These are phyloP conservation scores for Cydia fagiglandana DNA, from an alignment of 1,140 invertebrate genomes.

Conservation along the genomic window DNA sequence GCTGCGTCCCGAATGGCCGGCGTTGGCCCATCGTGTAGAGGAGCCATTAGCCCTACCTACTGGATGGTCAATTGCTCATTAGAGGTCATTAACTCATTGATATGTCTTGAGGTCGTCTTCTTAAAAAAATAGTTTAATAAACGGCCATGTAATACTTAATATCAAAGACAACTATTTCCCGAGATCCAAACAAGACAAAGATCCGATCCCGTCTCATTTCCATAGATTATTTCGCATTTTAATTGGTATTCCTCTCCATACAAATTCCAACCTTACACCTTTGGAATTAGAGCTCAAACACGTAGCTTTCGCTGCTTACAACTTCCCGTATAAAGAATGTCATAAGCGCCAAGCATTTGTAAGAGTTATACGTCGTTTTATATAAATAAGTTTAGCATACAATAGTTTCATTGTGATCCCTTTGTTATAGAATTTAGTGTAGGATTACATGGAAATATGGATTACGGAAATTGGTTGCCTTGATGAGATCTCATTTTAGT, in stretches of 20 bases:
- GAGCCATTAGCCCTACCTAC: too few species aligned
- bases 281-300: background rate
- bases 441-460: conserved; percentile 19
- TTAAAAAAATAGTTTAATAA: background rate
- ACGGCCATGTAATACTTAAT: background rate
- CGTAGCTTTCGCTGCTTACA: background rate
- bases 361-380: background rate
- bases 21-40: too few species aligned
- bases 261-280: background rate
- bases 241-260: conserved; percentile 1
- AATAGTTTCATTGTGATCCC: conserved; percentile 16
- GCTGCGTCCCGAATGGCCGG: too few species aligned
- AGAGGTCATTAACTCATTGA: too few species aligned
- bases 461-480: background rate
- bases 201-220: conserved; percentile 23
- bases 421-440: conserved; percentile 24
- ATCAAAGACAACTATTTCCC: background rate
- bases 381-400: conserved; percentile 6
- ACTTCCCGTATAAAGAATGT: background rate
- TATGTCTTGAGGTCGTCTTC: too few species aligned
- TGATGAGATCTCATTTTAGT: background rate
- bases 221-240: conserved; percentile 19
- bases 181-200: conserved; percentile 8
- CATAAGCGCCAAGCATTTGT: background rate
- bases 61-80: too few species aligned